phyloP scores from a whole-genome alignment of 2,113 vertebrate species.

The Heptranchias perlo region DNA sequence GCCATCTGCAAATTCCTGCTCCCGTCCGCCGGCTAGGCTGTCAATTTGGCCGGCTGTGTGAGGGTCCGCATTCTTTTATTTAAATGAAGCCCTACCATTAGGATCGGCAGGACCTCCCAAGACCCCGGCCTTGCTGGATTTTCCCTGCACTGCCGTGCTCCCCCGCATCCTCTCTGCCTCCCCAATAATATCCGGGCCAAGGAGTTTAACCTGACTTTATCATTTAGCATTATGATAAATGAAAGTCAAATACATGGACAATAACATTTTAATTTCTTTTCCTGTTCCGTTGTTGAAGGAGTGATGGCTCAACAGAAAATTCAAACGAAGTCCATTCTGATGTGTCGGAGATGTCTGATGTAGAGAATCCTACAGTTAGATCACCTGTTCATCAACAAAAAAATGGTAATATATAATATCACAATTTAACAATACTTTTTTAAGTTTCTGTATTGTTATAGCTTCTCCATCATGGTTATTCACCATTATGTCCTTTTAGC shows the following conservation, averaged over 20 bases:
- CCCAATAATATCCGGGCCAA: background rate
- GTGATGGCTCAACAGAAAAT: background rate
- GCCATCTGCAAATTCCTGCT: too few relatives aligned
- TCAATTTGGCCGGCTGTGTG: background rate
- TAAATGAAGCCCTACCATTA: background rate
- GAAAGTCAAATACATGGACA: background rate
- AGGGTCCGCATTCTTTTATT: background rate
- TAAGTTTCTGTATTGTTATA: background rate
- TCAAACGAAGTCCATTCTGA: background rate
- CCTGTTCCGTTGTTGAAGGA: background rate
- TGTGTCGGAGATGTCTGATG: background rate
- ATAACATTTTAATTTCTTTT: background rate
- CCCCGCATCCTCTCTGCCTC: background rate
- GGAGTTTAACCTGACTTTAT: background rate
- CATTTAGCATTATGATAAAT: background rate
- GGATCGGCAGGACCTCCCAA: background rate
- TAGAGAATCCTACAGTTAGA: slow-evolving; percentile 23
- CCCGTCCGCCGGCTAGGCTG: too few relatives aligned
- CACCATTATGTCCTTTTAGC: background rate
- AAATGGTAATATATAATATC: slow-evolving; percentile 45
- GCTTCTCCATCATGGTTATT: background rate
- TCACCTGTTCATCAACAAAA: slow-evolving; percentile 41
- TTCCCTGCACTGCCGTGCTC: background rate
- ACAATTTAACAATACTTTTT: background rate
- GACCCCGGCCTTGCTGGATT: background rate